A percentile compares a stretch with the other conserved stretches of the same genome.
phyloP scores from a whole-genome alignment of 2,113 vertebrate genomes.

The Furnarius figulus region DNA sequence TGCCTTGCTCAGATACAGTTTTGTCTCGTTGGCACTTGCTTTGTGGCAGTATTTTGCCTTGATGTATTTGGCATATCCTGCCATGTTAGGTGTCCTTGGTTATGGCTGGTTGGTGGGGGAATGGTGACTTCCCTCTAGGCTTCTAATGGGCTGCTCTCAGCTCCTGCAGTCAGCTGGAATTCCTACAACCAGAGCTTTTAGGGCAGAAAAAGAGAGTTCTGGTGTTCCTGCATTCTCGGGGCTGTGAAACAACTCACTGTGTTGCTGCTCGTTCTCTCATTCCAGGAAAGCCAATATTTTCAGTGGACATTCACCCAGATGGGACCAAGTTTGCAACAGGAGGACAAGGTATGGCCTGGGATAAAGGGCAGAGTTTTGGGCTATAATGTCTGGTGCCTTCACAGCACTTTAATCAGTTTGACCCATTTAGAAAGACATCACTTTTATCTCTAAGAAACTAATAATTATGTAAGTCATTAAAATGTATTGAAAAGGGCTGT shows the following conservation, averaged over 20 bases:
- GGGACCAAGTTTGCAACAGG: conserved; percentile 98
- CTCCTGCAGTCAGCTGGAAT: not conserved
- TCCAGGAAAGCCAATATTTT: conserved; percentile 98
- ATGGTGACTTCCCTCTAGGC: not conserved
- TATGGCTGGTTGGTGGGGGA: not conserved
- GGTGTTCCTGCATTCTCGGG: not conserved
- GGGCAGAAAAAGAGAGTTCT: not conserved
- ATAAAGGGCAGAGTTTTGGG: not conserved
- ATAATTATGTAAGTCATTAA: not conserved
- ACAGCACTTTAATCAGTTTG: not conserved
- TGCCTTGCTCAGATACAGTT: not conserved
- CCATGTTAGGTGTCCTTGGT: not conserved
- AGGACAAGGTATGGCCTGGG: conserved; percentile 86
- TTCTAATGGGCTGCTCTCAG: not conserved
- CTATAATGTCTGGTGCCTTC: not conserved
- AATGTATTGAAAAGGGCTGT: not conserved
- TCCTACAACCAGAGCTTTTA: not conserved
- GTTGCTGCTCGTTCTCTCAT: conserved; percentile 23
- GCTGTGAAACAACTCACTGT: not conserved
- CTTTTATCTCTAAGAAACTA: not conserved
- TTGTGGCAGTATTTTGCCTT: not conserved
- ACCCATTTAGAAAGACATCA: not conserved
- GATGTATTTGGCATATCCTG: not conserved
- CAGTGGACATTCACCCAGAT: conserved; percentile 98
- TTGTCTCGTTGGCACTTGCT: not conserved